phyloP scores from a whole-genome alignment of 2,113 vertebrate species.

The Platysternon megacephalum region DNA sequence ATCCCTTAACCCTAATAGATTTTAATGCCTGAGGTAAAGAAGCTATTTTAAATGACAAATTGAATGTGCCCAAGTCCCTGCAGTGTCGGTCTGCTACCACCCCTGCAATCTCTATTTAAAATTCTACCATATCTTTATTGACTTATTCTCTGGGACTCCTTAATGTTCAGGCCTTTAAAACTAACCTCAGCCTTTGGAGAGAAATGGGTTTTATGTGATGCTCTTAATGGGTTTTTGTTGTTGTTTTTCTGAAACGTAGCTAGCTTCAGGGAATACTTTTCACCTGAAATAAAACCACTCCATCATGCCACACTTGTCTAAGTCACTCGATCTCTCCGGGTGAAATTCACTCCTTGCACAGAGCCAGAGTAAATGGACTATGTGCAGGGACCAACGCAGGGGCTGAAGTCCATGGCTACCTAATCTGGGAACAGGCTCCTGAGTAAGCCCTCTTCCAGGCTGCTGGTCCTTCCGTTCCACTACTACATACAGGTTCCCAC shows the following conservation, averaged over 20 bases:
- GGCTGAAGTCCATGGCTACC: neutral
- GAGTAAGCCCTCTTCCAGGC: neutral
- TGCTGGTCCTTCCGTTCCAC: neutral
- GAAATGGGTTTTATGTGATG: rapidly evolving
- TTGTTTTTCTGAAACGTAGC: neutral
- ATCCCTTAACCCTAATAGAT: rapidly evolving
- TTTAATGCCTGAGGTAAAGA: neutral
- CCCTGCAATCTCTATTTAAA: neutral
- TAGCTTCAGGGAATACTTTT: neutral
- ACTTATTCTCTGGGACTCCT: neutral
- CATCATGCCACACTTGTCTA: neutral
- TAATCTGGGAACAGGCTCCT: neutral
- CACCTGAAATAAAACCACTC: rapidly evolving
- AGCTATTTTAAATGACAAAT: neutral
- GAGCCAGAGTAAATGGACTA: neutral
- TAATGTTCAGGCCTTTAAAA: neutral
- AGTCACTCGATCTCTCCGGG: too few relatives aligned
- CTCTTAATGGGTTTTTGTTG: neutral
- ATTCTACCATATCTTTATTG: neutral
- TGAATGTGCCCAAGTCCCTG: rapidly evolving
- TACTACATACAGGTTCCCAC: neutral
- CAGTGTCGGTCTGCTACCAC: neutral
- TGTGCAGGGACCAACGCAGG: neutral
- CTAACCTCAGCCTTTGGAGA: neutral
- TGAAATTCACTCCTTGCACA: too few relatives aligned